Evolutionary conservation across 2,113 vertebrate genomes (phyloP).

Genomic region (Astur gentilis): DNA sequence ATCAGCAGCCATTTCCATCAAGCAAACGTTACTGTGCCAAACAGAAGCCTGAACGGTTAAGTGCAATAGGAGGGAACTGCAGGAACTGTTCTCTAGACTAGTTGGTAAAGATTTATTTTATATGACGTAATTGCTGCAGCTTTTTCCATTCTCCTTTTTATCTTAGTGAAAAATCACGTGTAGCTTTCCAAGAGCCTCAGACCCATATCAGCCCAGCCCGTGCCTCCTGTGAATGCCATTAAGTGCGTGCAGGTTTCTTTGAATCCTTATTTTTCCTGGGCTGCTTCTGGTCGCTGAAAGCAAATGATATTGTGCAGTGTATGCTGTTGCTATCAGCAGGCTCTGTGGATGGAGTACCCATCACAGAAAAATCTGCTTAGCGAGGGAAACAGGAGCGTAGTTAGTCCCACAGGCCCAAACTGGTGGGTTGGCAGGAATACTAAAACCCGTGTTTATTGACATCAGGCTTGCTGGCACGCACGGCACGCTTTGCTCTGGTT

Average conservation of each 20-base stretch:
- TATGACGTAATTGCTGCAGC: background rate
- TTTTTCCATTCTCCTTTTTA: background rate
- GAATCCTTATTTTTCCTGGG: background rate
- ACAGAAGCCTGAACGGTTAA: background rate
- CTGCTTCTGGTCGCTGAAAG: background rate
- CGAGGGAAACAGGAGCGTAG: background rate
- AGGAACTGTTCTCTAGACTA: background rate
- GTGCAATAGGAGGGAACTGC: background rate
- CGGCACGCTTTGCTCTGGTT: background rate
- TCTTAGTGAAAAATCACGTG: background rate
- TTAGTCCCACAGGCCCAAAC: background rate
- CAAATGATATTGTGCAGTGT: background rate
- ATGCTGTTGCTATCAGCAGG: background rate
- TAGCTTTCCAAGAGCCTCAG: background rate
- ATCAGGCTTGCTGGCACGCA: background rate
- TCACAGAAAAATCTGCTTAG: background rate
- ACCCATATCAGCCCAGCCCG: background rate
- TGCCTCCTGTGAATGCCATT: background rate
- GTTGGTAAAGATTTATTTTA: background rate
- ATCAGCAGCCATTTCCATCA: background rate
- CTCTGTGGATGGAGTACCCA: background rate
- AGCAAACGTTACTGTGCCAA: background rate
- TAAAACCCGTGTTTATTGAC: background rate
- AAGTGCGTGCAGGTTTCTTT: background rate
- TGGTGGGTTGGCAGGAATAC: conserved; percentile 9